Conservation (phyloP, 2,113 vertebrate genomes). For the Oriolus oriolus region DNA sequence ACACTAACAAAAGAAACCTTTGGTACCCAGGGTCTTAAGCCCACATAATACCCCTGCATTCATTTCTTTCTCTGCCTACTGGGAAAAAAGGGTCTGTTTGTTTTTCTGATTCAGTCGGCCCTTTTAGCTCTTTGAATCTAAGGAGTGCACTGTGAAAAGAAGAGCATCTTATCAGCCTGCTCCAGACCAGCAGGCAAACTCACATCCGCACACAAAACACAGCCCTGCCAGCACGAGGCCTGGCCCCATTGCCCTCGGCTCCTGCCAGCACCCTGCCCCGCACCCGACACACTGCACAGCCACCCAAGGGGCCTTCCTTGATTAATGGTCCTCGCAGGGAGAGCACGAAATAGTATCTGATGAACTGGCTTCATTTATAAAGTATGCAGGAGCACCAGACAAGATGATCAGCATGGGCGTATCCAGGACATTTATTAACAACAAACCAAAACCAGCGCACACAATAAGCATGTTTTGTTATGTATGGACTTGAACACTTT, state of each 20-base stretch:
- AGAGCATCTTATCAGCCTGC: conserved; percentile 90
- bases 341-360: neutral
- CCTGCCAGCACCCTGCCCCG: conserved; percentile 56
- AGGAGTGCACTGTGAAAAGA: conserved; percentile 75
- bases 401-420: neutral
- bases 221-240: conserved; percentile 80
- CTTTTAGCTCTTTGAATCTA: conserved; percentile 75
- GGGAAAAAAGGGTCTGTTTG: conserved; percentile 74
- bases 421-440: conserved; percentile 44
- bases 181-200: conserved; percentile 82
- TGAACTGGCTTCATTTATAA: conserved; percentile 33
- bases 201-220: conserved; percentile 82
- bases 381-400: conserved; percentile 7
- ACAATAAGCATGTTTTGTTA: conserved; percentile 31
- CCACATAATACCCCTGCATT: conserved; percentile 74
- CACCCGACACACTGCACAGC: conserved; percentile 29
- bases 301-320: neutral
- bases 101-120: conserved; percentile 78
- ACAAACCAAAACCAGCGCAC: neutral
- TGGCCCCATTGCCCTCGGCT: conserved; percentile 68
- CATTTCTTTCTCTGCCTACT: conserved; percentile 72
- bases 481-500: neutral
- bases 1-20: conserved; percentile 79
- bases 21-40: conserved; percentile 75
- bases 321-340: conserved; percentile 54